Conservation (phyloP, 2,888 invertebrate species). For the Philereme vetulata region DNA sequence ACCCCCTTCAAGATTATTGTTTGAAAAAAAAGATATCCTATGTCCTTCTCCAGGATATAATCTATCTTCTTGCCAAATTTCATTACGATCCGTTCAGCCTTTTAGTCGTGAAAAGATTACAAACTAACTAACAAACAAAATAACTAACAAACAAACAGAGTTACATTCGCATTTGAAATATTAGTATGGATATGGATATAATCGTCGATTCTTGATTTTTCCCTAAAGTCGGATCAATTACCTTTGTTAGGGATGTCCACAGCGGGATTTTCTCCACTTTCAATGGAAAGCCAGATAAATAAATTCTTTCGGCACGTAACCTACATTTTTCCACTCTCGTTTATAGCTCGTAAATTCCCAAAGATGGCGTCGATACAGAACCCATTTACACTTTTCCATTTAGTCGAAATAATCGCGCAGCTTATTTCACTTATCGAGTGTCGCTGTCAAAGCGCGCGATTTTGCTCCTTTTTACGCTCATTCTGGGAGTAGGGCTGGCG, state of each 20-base stretch:
- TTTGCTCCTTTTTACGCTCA: conserved; percentile 23
- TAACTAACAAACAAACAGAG: too few species aligned
- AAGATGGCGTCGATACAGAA: conserved; percentile 48
- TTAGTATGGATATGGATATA: too few species aligned
- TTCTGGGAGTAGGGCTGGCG: conserved; percentile 13
- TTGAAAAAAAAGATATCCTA: too few species aligned
- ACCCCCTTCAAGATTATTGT: too few species aligned
- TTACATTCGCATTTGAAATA: too few species aligned
- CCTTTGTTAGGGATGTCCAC: not conserved
- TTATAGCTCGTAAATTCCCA: conserved; percentile 28
- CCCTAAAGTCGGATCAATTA: too few species aligned
- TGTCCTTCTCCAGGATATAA: too few species aligned
- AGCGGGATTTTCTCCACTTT: not conserved
- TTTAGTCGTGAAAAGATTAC: too few species aligned
- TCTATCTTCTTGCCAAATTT: too few species aligned
- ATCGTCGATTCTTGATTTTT: too few species aligned
- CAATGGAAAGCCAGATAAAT: not conserved
- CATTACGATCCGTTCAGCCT: too few species aligned
- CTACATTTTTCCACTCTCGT: conserved; percentile 4
- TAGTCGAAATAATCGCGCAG: conserved; percentile 51
- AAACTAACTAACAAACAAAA: too few species aligned
- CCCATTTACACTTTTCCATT: conserved; percentile 53
- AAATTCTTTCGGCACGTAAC: conserved; percentile 1
- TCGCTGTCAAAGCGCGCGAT: conserved; percentile 34
- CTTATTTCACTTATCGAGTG: conserved; percentile 51